These are phyloP conservation scores for Cerceris rybyensis DNA, from an alignment of 2,888 invertebrate species.

Conservation along the genomic window DNA sequence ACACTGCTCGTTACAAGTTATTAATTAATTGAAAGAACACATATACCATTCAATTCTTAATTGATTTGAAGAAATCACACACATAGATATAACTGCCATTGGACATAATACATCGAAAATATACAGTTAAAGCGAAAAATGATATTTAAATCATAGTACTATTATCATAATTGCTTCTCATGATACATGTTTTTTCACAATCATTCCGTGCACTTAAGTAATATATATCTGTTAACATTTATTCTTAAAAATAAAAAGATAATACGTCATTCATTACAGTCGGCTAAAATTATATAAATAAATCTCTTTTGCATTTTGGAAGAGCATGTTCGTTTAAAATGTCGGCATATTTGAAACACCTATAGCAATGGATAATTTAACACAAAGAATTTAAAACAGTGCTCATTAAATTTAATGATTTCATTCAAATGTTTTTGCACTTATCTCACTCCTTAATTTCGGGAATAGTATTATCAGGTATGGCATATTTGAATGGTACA, in stretches of 20 bases:
- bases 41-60: slow-evolving; percentile 9
- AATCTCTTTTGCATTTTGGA: slow-evolving; percentile 43
- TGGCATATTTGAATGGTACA: slow-evolving; percentile 26
- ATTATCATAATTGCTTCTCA: slow-evolving; percentile 16
- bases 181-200: slow-evolving; percentile 16
- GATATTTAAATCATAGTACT: slow-evolving; percentile 20
- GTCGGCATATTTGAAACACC: slow-evolving; percentile 21
- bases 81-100: slow-evolving; percentile 36
- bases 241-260: slow-evolving; percentile 55
- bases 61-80: slow-evolving; percentile 24
- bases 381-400: slow-evolving; percentile 21
- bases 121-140: slow-evolving; percentile 35
- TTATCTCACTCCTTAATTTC: slow-evolving; percentile 20
- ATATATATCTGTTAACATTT: slow-evolving; percentile 46
- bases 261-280: slow-evolving; percentile 43
- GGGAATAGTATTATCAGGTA: slow-evolving; percentile 42
- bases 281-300: slow-evolving; percentile 54
- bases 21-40: slow-evolving; percentile 30
- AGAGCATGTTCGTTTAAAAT: slow-evolving; percentile 30
- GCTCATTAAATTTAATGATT: slow-evolving; percentile 18
- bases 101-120: slow-evolving; percentile 40
- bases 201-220: slow-evolving; percentile 31
- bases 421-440: slow-evolving; percentile 27
- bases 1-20: slow-evolving; percentile 34
- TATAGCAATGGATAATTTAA: slow-evolving; percentile 31